Evolutionary conservation across 2,113 vertebrate genomes (phyloP).

Genomic region (Psephotus haematonotus): DNA sequence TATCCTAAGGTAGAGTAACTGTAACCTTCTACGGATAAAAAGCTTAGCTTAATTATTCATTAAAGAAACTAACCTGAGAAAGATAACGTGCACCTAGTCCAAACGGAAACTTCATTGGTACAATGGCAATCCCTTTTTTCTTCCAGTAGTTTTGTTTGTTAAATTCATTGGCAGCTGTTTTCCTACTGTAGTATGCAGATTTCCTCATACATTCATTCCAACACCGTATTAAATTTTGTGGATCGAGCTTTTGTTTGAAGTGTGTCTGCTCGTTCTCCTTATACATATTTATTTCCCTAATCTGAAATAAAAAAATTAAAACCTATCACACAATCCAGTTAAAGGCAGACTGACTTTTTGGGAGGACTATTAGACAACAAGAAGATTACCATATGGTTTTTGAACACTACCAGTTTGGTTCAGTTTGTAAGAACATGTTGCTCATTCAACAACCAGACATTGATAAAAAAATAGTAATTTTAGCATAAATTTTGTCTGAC

Average conservation of each 20-base stretch:
- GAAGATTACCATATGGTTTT: not conserved
- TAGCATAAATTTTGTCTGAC: not conserved
- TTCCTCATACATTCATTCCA: conserved; percentile 85
- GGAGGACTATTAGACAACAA: not conserved
- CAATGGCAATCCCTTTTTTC: conserved; percentile 85
- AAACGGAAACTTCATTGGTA: conserved; percentile 87
- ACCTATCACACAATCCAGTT: not conserved
- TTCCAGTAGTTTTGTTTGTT: conserved; percentile 87
- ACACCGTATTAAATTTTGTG: conserved; percentile 79
- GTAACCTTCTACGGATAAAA: not conserved
- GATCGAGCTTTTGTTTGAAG: conserved; percentile 81
- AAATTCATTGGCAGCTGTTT: conserved; percentile 69
- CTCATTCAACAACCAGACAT: not conserved
- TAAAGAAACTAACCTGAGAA: conserved; percentile 81
- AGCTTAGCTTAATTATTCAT: not conserved
- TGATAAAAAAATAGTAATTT: not conserved
- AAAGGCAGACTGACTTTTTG: not conserved
- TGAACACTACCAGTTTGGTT: not conserved
- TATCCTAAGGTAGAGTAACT: not conserved
- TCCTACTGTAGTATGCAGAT: conserved; percentile 70
- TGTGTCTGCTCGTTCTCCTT: conserved; percentile 74
- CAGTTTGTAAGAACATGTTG: not conserved
- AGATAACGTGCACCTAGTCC: conserved; percentile 67
- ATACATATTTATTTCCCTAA: conserved; percentile 87
- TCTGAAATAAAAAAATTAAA: conserved; percentile 65